Conservation (phyloP, 2,797 vertebrate species). For the Chloroceryle inda region DNA sequence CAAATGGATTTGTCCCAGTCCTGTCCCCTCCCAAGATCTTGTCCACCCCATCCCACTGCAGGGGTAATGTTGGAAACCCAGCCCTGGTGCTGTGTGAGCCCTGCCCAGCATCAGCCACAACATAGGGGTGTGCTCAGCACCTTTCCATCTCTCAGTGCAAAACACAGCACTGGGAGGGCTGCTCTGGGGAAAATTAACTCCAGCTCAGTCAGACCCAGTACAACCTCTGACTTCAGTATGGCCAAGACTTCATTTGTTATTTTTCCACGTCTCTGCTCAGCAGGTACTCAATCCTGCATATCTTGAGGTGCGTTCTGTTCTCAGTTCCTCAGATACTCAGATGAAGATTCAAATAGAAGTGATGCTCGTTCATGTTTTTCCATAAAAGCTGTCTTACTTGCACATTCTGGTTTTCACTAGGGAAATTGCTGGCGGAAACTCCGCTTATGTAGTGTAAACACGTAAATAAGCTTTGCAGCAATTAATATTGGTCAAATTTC, state of each 20-base stretch:
- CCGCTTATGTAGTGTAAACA: constrained; percentile 25
- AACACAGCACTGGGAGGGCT: no score
- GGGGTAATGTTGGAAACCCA: no score
- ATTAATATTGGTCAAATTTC: constrained; percentile 58
- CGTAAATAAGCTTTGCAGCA: constrained; percentile 53
- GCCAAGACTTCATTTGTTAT: neutral
- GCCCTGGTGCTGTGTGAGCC: no score
- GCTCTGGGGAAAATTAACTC: no score
- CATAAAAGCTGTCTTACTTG: constrained; percentile 27
- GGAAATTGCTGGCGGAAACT: constrained; percentile 48
- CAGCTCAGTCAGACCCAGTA: no score
- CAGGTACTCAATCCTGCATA: neutral
- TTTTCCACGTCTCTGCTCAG: neutral
- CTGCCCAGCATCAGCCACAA: no score
- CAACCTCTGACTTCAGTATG: neutral
- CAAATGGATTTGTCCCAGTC: no score
- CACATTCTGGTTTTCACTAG: constrained; percentile 25
- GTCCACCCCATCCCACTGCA: no score
- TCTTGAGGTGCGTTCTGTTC: neutral
- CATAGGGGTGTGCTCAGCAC: no score
- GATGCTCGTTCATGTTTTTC: constrained; percentile 11
- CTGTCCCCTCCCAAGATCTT: no score
- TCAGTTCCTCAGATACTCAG: neutral
- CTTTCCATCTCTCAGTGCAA: no score
- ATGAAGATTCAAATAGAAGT: neutral